Evolutionary conservation across 2,888 invertebrate genomes (phyloP).

Genomic region (Eutolmus rufibarbis): DNA sequence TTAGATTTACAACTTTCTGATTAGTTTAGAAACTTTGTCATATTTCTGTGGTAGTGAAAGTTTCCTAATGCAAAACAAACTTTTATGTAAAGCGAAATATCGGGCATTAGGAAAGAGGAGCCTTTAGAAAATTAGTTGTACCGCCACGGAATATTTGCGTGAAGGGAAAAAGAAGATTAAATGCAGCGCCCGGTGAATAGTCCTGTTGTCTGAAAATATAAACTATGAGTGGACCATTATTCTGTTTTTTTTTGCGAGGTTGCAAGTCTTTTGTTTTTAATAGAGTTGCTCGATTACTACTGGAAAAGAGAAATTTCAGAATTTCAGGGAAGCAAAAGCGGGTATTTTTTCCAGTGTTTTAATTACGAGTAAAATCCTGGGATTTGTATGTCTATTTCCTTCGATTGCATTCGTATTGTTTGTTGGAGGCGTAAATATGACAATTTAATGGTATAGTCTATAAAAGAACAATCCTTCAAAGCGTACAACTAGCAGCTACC

Average conservation of each 20-base stretch:
- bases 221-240: not conserved
- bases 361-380: not conserved
- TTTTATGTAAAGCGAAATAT: not conserved
- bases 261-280: not conserved
- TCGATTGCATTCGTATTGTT: not conserved
- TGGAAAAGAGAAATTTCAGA: not conserved
- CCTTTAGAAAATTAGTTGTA: not conserved
- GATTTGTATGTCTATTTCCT: not conserved
- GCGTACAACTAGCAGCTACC: not conserved
- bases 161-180: not conserved
- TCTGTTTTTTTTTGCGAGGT: not conserved
- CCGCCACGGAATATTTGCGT: not conserved
- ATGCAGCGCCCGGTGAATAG: not conserved
- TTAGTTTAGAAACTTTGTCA: slow-evolving; percentile 31
- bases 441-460: not conserved
- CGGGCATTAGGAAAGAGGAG: not conserved
- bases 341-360: not conserved
- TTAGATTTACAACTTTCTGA: slow-evolving; percentile 27
- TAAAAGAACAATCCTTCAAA: not conserved
- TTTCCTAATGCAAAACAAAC: not conserved
- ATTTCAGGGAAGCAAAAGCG: not conserved
- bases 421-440: not conserved
- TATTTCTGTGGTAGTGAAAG: not conserved
- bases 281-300: not conserved
- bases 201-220: not conserved